Percentiles rank a stretch among this genome's conserved stretches.
phyloP scores from a whole-genome alignment of 2,797 vertebrate species.

The Lepidocolaptes lacrymiger region DNA sequence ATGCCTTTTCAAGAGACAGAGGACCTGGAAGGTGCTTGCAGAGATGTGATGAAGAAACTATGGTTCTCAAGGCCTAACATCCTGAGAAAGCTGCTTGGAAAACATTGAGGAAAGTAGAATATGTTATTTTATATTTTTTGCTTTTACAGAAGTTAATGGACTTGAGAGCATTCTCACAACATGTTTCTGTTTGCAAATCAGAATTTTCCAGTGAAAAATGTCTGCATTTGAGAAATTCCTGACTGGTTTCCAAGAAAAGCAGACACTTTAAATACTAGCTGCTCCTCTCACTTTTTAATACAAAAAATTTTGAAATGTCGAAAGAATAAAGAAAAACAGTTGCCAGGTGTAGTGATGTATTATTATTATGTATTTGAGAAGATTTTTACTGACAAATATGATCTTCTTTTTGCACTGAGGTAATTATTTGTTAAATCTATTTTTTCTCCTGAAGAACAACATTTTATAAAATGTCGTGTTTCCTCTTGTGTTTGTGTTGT shows the following conservation, averaged over 20 bases:
- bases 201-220: not conserved
- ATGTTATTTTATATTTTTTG: not conserved
- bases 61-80: not conserved
- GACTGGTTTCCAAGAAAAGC: not conserved
- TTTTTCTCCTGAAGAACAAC: not conserved
- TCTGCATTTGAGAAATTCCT: not conserved
- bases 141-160: not conserved
- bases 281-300: not conserved
- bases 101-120: fast-evolving
- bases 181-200: not conserved
- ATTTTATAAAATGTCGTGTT: not conserved
- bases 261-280: not conserved
- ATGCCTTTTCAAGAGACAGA: not conserved
- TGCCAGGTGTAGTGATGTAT: not conserved
- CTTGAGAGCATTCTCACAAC: not conserved
- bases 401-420: not conserved
- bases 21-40: not conserved
- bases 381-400: not conserved
- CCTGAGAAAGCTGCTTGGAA: not conserved
- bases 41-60: not conserved
- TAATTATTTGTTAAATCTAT: not conserved
- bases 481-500: not conserved
- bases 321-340: not conserved
- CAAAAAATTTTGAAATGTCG: not conserved
- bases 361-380: not conserved